These are phyloP conservation scores for Epiperipatus broadwayi DNA, from an alignment of 2,888 invertebrate species.

Conservation along the genomic window DNA sequence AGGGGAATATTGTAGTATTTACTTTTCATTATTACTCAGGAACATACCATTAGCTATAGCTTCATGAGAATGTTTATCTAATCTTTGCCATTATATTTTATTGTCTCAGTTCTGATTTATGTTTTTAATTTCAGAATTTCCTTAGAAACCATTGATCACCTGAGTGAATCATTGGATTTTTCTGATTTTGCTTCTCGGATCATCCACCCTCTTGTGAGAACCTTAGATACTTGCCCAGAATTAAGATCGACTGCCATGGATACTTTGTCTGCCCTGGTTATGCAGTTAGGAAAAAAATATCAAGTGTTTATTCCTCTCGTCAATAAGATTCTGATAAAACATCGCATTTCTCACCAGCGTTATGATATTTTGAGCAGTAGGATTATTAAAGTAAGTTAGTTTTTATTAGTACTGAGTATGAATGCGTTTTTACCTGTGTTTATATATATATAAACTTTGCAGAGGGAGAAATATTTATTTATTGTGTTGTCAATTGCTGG, in stretches of 20 bases:
- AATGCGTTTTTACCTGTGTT: not conserved
- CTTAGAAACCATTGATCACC: conserved; percentile 58
- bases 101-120: no score
- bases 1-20: no score
- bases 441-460: no score
- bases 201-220: conserved; percentile 76
- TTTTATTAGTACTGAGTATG: conserved; percentile 6
- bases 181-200: conserved; percentile 79
- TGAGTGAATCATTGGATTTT: conserved; percentile 75
- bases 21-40: no score
- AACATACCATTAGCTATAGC: no score
- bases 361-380: conserved; percentile 51
- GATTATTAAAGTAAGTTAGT: conserved; percentile 26
- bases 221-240: conserved; percentile 57
- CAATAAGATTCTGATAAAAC: conserved; percentile 56
- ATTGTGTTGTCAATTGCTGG: no score
- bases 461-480: no score
- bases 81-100: no score
- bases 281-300: conserved; percentile 74
- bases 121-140: conserved; percentile 26
- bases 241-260: conserved; percentile 66
- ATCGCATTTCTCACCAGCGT: conserved; percentile 50
- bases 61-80: no score
- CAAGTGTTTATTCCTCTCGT: conserved; percentile 79
- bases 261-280: conserved; percentile 62